Base-by-base conservation (phyloP, 2,797 vertebrate species). In the Micromesistius poutassou region DNA sequence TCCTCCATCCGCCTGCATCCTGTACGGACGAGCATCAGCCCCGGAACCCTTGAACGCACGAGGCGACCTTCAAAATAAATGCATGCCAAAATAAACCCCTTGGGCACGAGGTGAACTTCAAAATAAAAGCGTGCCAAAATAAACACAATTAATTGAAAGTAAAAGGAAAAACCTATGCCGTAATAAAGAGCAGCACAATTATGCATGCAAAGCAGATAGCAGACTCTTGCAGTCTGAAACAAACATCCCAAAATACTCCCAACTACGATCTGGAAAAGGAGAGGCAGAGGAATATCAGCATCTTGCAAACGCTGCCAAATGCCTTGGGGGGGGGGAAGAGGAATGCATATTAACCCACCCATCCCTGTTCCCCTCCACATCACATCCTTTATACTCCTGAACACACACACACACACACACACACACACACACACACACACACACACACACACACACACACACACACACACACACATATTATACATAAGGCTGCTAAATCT, bases 211-310 rank as follows among this genome's bases (percentile, higher is more conserved):
- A 22, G 22, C 33, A 66, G 30, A 66, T 22, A 62, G 22, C 2
- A 66, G 66, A 25, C 12, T 28, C 31, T 8, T 68, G 81, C 80
- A 40, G 28, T 80, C 74, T 81, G 66, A 73, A 78, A 79, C 73
- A 72, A 84, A 79, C 38, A 78, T 28, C 68, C 70, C 14, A 3
- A 36, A 71, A 72, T 1, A 4, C 78, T 82, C 72, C 25, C 25
- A 71, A 30, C 62, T 19, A 77, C 75, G 77, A 77, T 74, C 74
- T 75, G 73, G 73, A 77, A 38, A 38, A 76, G 71, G 62, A 35
- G 78, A 78, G 66, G 62, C 76, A 31, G 31, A 81, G 78, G 70
- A 75, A 71, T 62, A 72, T 78, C 42, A 84, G 73, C 33, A 66
- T 25, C 14, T 36, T 76, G 31, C 30, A 74, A 16, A 62, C 36